These are phyloP conservation scores for Drosophila prostipennis DNA, from an alignment of 2,888 invertebrate genomes.

Conservation along the genomic window DNA sequence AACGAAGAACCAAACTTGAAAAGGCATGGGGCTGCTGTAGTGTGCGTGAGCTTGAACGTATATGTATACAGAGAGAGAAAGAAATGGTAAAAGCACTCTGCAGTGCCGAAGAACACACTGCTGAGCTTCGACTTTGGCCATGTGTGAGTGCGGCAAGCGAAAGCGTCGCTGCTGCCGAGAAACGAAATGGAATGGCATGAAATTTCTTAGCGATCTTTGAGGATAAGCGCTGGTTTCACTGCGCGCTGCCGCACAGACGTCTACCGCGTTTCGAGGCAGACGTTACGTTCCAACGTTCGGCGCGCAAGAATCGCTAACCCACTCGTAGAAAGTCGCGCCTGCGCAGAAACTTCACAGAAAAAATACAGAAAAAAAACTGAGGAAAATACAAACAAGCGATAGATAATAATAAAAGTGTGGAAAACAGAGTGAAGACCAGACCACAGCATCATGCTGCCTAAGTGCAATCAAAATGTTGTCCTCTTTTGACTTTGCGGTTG, in stretches of 20 bases:
- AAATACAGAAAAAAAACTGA: constrained; percentile 12
- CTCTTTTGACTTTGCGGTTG: constrained; percentile 58
- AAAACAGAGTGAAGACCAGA: constrained; percentile 5
- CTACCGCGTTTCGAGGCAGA: constrained; percentile 81
- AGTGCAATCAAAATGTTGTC: constrained; percentile 66
- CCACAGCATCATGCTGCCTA: constrained; percentile 15
- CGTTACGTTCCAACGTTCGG: constrained; percentile 78
- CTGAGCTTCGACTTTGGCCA: constrained; percentile 31
- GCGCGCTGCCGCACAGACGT: constrained; percentile 83
- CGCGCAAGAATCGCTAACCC: constrained; percentile 69
- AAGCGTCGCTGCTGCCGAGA: constrained; percentile 65
- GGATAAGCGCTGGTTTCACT: constrained; percentile 82
- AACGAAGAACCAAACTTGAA: constrained; percentile 73
- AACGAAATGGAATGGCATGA: constrained; percentile 78
- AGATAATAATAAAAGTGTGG: constrained; percentile 15
- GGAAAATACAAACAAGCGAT: background rate
- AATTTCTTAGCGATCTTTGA: constrained; percentile 81
- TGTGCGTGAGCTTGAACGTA: background rate
- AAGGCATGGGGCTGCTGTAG: constrained; percentile 4
- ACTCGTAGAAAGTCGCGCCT: constrained; percentile 40
- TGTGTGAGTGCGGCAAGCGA: constrained; percentile 57
- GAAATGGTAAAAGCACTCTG: constrained; percentile 60
- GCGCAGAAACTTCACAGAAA: constrained; percentile 16
- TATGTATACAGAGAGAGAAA: constrained; percentile 40
- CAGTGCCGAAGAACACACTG: constrained; percentile 44